Conservation (phyloP, 2,888 invertebrate species). For the Macrophya alboannulata region DNA sequence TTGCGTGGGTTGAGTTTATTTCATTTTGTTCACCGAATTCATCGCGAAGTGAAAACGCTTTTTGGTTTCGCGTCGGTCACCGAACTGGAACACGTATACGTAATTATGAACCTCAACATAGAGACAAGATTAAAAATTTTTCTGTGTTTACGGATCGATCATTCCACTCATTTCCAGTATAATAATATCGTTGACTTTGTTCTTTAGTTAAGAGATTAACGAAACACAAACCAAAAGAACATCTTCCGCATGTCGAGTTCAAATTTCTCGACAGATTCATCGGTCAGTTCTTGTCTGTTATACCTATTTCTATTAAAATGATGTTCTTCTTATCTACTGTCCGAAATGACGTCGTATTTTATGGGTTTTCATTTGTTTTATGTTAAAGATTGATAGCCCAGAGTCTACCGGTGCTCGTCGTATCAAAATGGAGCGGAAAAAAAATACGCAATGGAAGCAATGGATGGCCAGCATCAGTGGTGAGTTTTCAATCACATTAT, state of each 20-base stretch:
- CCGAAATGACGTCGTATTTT: background rate
- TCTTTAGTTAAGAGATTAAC: background rate
- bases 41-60: background rate
- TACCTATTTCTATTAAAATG: background rate
- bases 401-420: constrained; percentile 14
- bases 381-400: constrained; percentile 22
- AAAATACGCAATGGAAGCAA: constrained; percentile 74
- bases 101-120: background rate
- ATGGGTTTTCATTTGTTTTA: background rate
- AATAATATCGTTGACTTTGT: background rate
- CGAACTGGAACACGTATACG: constrained; percentile 20
- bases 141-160: background rate
- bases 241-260: background rate
- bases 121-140: background rate
- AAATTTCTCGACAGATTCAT: background rate
- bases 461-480: constrained; percentile 78
- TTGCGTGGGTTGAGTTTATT: background rate
- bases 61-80: background rate
- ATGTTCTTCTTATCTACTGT: background rate
- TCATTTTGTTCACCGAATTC: background rate
- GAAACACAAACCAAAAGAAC: background rate
- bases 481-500: constrained; percentile 60
- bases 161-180: background rate
- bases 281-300: constrained; percentile 6
- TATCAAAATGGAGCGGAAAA: constrained; percentile 57